Percentiles rank a stretch among this genome's conserved stretches.
Evolutionary conservation across 64 coral and sea anemone species (phyloP).

Genomic region (Porites australiensis): DNA sequence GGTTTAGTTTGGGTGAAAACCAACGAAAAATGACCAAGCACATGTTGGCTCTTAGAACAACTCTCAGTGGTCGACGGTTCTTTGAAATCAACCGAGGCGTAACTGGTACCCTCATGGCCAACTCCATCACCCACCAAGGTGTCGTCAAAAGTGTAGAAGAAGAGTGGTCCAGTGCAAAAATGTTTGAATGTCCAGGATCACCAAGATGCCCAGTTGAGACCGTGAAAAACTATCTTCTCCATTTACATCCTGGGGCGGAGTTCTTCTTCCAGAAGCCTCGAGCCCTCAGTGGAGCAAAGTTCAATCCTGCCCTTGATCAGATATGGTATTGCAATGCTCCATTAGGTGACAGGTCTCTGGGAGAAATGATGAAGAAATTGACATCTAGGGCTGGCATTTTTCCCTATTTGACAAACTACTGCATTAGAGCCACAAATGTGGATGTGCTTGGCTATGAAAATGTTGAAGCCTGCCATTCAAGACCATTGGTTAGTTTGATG

Average conservation of each 20-base stretch:
- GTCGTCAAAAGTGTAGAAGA: constrained; percentile 2
- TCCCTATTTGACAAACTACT: constrained; percentile 44
- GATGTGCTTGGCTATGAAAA: not conserved
- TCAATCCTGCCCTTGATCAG: not conserved
- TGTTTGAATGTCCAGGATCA: constrained; percentile 23
- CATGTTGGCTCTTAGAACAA: not conserved
- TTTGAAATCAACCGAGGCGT: not conserved
- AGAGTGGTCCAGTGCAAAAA: constrained; percentile 25
- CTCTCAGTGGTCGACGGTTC: not conserved
- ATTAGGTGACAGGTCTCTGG: not conserved
- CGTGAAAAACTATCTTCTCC: not conserved
- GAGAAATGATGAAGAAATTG: constrained; percentile 32
- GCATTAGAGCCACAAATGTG: constrained; percentile 15
- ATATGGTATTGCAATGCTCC: constrained; percentile 15
- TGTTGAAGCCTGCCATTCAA: no score
- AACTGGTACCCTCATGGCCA: not conserved
- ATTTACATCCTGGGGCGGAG: constrained; percentile 37
- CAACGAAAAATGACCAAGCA: not conserved
- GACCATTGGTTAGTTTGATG: no score
- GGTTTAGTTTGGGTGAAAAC: not conserved
- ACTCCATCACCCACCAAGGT: not conserved
- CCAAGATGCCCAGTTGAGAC: not conserved
- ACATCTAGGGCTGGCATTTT: not conserved
- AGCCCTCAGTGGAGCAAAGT: not conserved
- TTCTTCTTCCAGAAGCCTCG: constrained; percentile 18